Conservation (phyloP, 2,113 vertebrate genomes). For the Terrapene triunguis region DNA sequence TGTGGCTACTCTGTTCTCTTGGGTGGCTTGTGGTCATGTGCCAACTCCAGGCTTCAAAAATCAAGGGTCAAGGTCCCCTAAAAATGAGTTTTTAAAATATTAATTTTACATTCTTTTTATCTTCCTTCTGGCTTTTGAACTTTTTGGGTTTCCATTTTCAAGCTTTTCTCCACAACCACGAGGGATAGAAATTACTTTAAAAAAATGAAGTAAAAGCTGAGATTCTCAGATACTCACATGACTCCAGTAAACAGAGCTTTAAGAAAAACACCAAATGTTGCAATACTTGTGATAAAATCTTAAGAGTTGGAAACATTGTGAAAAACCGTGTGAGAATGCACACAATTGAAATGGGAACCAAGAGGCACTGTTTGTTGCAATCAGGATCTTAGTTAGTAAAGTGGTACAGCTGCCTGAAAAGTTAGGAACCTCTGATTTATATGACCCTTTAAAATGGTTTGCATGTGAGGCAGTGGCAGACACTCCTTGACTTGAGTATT, state of each 20-base stretch:
- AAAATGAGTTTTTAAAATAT: not conserved
- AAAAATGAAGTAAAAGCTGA: no score
- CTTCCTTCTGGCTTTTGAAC: not conserved
- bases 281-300: not conserved
- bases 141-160: fast-evolving
- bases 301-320: not conserved
- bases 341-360: not conserved
- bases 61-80: not conserved
- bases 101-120: no score
- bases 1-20: no score
- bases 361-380: not conserved
- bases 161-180: not conserved
- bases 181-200: no score
- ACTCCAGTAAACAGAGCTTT: fast-evolving
- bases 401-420: constrained; percentile 21
- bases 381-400: not conserved
- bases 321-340: not conserved
- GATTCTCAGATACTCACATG: no score
- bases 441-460: not conserved
- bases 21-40: not conserved
- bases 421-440: constrained; percentile 23
- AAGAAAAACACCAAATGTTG: not conserved
- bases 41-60: not conserved
- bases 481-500: constrained; percentile 10
- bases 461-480: not conserved